Evolutionary conservation across 2,888 invertebrate species (phyloP).

Genomic region (Noctua comes): DNA sequence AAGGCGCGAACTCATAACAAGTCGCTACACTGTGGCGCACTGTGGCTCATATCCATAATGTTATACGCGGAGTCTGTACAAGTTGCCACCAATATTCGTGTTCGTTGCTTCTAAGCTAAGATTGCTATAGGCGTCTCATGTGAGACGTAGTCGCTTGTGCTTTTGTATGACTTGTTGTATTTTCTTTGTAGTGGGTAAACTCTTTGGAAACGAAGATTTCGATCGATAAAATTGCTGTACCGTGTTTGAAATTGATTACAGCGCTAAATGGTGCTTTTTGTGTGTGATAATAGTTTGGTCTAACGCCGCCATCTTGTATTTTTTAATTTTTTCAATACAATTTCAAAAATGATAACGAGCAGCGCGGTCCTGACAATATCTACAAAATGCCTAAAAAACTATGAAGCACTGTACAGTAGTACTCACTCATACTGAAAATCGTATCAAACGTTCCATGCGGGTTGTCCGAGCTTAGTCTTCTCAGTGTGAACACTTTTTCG

Average conservation of each 20-base stretch:
- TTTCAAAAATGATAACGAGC: background rate
- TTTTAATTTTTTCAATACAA: background rate
- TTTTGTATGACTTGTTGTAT: conserved; percentile 18
- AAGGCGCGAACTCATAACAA: conserved; percentile 48
- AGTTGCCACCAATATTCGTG: conserved; percentile 29
- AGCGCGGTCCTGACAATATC: background rate
- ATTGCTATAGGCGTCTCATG: conserved; percentile 19
- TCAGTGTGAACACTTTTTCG: background rate
- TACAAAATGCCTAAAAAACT: background rate
- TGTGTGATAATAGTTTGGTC: background rate
- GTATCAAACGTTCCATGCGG: background rate
- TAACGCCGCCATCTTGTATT: background rate
- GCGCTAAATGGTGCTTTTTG: background rate
- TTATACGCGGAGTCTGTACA: conserved; percentile 18
- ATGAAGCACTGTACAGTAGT: background rate
- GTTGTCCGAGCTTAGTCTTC: background rate
- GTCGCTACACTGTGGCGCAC: conserved; percentile 24
- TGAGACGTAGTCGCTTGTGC: conserved; percentile 14
- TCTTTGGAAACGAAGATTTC: background rate
- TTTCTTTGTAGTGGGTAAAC: background rate
- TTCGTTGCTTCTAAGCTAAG: conserved; percentile 1
- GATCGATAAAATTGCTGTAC: background rate
- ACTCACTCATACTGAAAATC: background rate
- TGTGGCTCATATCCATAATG: conserved; percentile 26
- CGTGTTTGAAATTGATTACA: background rate